phyloP scores from a whole-genome alignment of 2,113 vertebrate species.

The Melospiza melodia region DNA sequence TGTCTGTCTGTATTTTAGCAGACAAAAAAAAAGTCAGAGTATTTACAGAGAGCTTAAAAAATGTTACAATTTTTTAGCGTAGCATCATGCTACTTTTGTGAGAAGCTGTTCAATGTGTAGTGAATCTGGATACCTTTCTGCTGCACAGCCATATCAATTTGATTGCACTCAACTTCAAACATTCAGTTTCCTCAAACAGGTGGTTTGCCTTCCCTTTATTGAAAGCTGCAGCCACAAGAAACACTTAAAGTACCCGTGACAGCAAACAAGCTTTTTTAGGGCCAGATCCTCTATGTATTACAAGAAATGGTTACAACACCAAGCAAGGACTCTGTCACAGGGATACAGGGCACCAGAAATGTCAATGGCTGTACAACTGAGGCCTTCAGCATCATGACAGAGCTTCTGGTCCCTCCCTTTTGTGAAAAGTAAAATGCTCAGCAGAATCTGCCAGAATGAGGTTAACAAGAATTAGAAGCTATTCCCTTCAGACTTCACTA shows the following conservation, averaged over 20 bases:
- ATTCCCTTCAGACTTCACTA: neutral
- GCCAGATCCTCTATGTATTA: too few species aligned
- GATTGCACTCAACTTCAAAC: neutral
- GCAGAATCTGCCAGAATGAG: neutral
- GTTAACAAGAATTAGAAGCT: neutral
- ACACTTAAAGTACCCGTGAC: neutral
- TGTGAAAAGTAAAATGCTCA: neutral
- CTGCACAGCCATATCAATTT: fast-evolving
- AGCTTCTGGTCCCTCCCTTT: neutral
- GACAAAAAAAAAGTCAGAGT: neutral
- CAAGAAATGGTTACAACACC: neutral
- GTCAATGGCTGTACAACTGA: neutral
- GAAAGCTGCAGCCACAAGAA: neutral
- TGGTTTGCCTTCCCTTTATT: neutral
- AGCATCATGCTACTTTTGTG: neutral
- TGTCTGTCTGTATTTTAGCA: neutral
- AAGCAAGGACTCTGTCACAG: neutral
- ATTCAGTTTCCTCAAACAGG: neutral
- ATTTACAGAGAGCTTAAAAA: neutral
- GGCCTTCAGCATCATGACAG: neutral
- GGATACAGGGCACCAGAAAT: neutral
- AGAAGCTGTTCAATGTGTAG: neutral
- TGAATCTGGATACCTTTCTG: neutral
- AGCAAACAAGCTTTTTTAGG: neutral
- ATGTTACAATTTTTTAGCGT: neutral